Evolutionary conservation across 2,888 invertebrate species (phyloP).

Genomic region (Andrena trimmerana): DNA sequence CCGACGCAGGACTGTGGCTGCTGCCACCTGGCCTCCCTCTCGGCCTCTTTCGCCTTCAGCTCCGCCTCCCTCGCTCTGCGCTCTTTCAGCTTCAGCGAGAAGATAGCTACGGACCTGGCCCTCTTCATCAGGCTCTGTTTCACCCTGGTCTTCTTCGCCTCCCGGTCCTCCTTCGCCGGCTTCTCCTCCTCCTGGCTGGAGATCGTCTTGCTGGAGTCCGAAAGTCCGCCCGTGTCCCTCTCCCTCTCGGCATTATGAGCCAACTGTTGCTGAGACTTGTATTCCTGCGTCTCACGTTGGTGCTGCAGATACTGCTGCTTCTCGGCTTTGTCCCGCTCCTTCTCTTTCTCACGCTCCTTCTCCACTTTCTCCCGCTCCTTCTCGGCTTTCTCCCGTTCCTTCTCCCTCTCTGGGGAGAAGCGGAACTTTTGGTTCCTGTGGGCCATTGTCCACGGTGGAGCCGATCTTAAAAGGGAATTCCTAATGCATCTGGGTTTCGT

Average conservation of each 20-base stretch:
- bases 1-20: slow-evolving; percentile 90
- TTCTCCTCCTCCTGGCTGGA: slow-evolving; percentile 87
- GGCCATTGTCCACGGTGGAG: slow-evolving; percentile 87
- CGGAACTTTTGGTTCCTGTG: slow-evolving; percentile 83
- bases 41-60: slow-evolving; percentile 88
- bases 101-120: slow-evolving; percentile 94
- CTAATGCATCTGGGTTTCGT: background rate
- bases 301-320: slow-evolving; percentile 75
- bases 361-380: slow-evolving; percentile 63
- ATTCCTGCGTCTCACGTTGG: slow-evolving; percentile 74
- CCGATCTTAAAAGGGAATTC: slow-evolving; percentile 82
- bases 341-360: too few relatives aligned
- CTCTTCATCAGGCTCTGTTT: slow-evolving; percentile 93
- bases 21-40: slow-evolving; percentile 87
- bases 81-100: slow-evolving; percentile 92
- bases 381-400: slow-evolving; percentile 80
- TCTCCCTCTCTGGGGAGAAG: slow-evolving; percentile 84
- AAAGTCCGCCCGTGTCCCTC: slow-evolving; percentile 80
- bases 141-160: slow-evolving; percentile 89
- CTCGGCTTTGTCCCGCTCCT: slow-evolving; percentile 80
- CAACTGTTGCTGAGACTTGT: slow-evolving; percentile 69
- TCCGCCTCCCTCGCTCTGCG: slow-evolving; percentile 92
- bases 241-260: slow-evolving; percentile 41
- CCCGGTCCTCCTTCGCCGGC: slow-evolving; percentile 86
- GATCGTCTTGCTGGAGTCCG: slow-evolving; percentile 87